Conservation (phyloP, 2,113 vertebrate species). For the Neodon shergylaensis region DNA sequence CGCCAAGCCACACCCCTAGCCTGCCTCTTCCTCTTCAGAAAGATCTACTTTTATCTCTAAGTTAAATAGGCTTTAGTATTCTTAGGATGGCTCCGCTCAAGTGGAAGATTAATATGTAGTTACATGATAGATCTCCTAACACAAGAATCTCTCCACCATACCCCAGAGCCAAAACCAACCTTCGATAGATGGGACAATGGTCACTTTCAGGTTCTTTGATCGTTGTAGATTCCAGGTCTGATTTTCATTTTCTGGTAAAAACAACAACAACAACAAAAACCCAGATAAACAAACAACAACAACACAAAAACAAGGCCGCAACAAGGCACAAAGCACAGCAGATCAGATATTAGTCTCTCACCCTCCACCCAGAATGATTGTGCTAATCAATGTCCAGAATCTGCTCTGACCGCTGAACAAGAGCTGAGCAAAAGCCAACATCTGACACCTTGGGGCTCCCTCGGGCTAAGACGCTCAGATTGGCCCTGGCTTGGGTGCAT, state of each 20-base stretch:
- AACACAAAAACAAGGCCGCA: neutral
- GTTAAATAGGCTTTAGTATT: neutral
- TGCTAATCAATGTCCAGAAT: neutral
- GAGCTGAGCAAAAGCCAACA: neutral
- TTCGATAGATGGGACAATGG: slow-evolving; percentile 85
- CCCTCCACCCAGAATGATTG: neutral
- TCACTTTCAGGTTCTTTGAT: slow-evolving; percentile 87
- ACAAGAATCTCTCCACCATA: neutral
- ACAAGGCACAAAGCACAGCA: neutral
- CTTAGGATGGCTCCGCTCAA: neutral
- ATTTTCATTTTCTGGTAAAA: slow-evolving; percentile 78
- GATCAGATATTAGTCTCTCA: neutral
- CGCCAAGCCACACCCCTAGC: neutral
- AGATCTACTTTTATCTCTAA: neutral
- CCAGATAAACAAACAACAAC: neutral
- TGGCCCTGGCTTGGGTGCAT: neutral
- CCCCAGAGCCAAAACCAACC: slow-evolving; percentile 79
- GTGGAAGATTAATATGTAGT: neutral
- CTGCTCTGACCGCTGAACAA: slow-evolving; percentile 5
- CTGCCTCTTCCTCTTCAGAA: neutral
- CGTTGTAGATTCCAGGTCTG: slow-evolving; percentile 88
- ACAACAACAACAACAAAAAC: no score
- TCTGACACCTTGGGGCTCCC: neutral
- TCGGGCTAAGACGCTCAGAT: neutral
- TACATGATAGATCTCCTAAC: neutral